phyloP scores from a whole-genome alignment of 2,888 invertebrate species.

The Netelia virgata region DNA sequence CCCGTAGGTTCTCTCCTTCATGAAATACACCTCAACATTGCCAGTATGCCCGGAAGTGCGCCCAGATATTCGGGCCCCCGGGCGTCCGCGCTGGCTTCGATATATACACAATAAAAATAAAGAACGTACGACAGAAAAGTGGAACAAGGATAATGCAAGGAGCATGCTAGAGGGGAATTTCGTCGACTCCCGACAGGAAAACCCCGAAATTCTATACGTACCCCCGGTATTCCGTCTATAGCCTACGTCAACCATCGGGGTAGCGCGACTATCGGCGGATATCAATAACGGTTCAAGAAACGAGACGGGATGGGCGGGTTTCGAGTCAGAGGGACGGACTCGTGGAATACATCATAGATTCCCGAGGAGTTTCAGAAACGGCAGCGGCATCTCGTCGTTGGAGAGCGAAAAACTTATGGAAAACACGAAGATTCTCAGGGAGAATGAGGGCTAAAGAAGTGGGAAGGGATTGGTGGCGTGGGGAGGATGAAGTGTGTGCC shows the following conservation, averaged over 20 bases:
- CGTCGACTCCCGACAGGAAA: constrained; percentile 49
- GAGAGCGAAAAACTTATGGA: constrained; percentile 53
- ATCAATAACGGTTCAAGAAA: constrained; percentile 41
- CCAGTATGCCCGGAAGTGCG: constrained; percentile 62
- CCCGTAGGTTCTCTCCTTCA: background rate
- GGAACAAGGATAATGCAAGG: constrained; percentile 10
- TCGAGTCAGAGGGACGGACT: constrained; percentile 7
- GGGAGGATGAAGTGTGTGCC: background rate
- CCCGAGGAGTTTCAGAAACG: constrained; percentile 36
- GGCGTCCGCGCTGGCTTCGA: constrained; percentile 49
- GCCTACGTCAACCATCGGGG: background rate
- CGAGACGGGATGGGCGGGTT: constrained; percentile 3
- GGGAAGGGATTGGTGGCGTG: background rate
- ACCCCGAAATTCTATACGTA: background rate
- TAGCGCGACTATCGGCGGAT: constrained; percentile 5
- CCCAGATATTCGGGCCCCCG: constrained; percentile 52
- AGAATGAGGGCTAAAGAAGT: background rate
- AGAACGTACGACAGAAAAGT: constrained; percentile 8
- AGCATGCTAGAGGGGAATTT: constrained; percentile 37
- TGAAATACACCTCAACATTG: constrained; percentile 9
- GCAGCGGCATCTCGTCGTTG: constrained; percentile 40
- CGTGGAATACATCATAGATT: constrained; percentile 58
- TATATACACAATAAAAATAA: background rate
- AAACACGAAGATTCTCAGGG: background rate
- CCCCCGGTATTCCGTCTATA: background rate